Base-by-base conservation (phyloP, 2,888 invertebrate genomes). In the Acleris emargana region DNA sequence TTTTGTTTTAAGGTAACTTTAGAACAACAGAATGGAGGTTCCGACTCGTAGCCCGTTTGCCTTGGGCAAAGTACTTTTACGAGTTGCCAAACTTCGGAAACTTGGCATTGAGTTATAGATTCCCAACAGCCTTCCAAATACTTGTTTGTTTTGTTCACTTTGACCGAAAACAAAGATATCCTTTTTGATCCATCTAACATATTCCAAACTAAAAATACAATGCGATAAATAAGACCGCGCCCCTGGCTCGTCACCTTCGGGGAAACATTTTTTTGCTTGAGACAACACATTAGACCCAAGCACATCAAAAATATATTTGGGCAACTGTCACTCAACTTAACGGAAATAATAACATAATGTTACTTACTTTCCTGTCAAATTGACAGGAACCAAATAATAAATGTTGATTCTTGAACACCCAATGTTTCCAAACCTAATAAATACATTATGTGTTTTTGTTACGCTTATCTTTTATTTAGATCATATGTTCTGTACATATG, bases 91-190 rank as follows among this genome's bases (percentile, higher is more conserved):
- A 89, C 86, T 91, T 86, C 69, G 78, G 71, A 83, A 91, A 91
- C 87, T 91, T 89, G 84, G 86, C 90, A 91, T 89, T 90, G 89
- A 91, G 91, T 92, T 91, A 91, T 91, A 89, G 90, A 91, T 90
- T 89, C 84, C 87, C 83, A 83, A 88, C 88, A 83, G 87, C 87
- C 86, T 86, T 83, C 84, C 85, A 82, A 88, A 89, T 86, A 87
- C 87, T 90, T 89, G 87, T 87, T 91, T 90, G 88, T 91, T 91
- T 89, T 87, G 83, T 84, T 87, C 82, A 80, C 79, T 86, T 86
- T 83, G 81, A 80, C 83, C 83, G 86, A 86, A 90, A 90, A 89
- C 87, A 89, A 84, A 83, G 83, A 86, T 87, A 83, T 83, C 78
- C 76, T 79, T 79, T 82, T 77, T 82, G 80, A 84, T 82, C 76